phyloP scores from a whole-genome alignment of 2,797 vertebrate species.

The Notamacropus eugenii region DNA sequence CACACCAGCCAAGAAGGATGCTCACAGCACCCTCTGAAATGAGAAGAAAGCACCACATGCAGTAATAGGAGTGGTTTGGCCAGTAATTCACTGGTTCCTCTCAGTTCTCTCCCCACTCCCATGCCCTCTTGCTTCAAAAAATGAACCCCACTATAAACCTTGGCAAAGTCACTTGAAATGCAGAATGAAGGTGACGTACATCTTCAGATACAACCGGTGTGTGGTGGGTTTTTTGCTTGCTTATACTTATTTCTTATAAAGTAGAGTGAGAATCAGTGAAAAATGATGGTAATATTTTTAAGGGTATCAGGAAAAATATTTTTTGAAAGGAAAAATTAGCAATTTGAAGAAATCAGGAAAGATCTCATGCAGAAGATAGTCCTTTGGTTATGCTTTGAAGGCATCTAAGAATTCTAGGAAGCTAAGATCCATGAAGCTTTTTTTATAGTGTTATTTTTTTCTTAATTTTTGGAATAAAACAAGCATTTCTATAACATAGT shows the following conservation, averaged over 20 bases:
- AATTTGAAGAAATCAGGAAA: neutral
- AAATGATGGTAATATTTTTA: too few species aligned
- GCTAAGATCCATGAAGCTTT: neutral
- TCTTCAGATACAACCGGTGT: neutral
- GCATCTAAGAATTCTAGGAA: neutral
- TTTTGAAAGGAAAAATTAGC: neutral
- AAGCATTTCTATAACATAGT: neutral
- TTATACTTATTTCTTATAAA: neutral
- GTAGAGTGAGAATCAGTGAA: neutral
- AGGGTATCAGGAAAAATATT: neutral
- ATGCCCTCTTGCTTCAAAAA: neutral
- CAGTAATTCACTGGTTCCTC: neutral
- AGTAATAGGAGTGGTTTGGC: neutral
- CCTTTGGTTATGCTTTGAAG: neutral
- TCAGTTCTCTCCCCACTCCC: neutral
- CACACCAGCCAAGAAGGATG: neutral
- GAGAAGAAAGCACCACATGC: neutral
- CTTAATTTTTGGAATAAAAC: neutral
- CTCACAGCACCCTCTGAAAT: slow-evolving; percentile 15
- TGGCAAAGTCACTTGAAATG: neutral
- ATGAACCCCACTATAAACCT: neutral
- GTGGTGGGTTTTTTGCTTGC: neutral
- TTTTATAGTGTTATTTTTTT: neutral
- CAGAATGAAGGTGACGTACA: neutral
- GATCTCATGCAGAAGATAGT: neutral